Evolutionary conservation across 2,797 vertebrate genomes (phyloP).

Genomic region (Clarias platycephalus): DNA sequence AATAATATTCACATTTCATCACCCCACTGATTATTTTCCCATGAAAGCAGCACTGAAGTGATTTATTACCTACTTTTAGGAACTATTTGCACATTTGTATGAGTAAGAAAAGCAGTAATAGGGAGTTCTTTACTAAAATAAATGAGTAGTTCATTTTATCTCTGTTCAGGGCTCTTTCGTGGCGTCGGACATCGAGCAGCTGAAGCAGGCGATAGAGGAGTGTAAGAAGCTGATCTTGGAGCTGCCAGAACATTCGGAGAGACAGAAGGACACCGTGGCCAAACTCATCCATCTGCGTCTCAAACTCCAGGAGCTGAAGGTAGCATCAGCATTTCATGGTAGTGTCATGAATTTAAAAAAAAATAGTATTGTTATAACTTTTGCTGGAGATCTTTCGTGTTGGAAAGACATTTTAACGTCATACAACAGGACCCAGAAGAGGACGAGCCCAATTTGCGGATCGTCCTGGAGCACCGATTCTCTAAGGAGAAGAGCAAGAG

Average conservation of each 20-base stretch:
- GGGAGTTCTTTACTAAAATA: neutral
- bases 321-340: conserved; percentile 49
- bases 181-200: conserved; percentile 86
- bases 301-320: conserved; percentile 96
- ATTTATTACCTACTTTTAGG: neutral
- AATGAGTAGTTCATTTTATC: neutral
- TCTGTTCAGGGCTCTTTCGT: conserved; percentile 83
- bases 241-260: conserved; percentile 91
- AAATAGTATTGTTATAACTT: no score
- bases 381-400: neutral
- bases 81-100: neutral
- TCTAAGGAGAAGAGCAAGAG: conserved; percentile 98
- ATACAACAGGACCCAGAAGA: conserved; percentile 85
- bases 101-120: neutral
- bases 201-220: conserved; percentile 90
- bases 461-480: conserved; percentile 92
- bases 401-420: neutral
- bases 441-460: conserved; percentile 89
- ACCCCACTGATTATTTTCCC: neutral
- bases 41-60: neutral
- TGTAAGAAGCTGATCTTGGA: conserved; percentile 90
- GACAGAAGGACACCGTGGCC: conserved; percentile 91
- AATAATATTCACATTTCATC: neutral
- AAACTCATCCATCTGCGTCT: conserved; percentile 94
- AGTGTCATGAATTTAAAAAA: no score